These are phyloP conservation scores for Erinaceus europaeus DNA, from an alignment of 2,113 vertebrate genomes.

Conservation along the genomic window DNA sequence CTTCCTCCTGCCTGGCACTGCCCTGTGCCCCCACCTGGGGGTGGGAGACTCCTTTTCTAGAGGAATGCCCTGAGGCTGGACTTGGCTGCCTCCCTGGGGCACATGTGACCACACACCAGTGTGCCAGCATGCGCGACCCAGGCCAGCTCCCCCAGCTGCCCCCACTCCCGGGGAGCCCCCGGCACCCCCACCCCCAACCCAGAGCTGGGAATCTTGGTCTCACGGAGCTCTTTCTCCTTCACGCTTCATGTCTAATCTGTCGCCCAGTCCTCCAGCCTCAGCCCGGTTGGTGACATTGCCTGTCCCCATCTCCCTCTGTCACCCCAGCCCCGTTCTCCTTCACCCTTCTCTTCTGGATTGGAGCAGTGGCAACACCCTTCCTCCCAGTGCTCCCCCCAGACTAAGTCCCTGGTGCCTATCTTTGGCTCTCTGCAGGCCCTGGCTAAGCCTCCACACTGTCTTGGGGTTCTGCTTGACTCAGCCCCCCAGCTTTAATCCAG, in stretches of 20 bases:
- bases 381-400: not conserved
- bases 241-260: conserved; percentile 62
- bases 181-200: not conserved
- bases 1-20: not conserved
- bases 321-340: not conserved
- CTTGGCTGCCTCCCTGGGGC: not conserved
- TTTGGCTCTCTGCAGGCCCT: not conserved
- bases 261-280: conserved; percentile 36
- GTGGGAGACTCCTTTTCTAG: not conserved
- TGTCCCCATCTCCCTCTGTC: not conserved
- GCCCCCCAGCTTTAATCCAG: not conserved
- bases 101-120: too few species aligned
- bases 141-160: too few species aligned
- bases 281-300: conserved; percentile 32
- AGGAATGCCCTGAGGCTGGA: not conserved
- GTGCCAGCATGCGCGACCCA: too few species aligned
- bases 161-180: not conserved
- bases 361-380: not conserved
- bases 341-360: not conserved
- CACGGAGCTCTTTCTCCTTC: conserved; percentile 48
- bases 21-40: not conserved
- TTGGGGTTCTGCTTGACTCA: not conserved
- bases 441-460: not conserved
- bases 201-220: conserved; percentile 10
- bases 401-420: not conserved